phyloP scores from a whole-genome alignment of 2,113 vertebrate species.

The Orthonyx spaldingii region DNA sequence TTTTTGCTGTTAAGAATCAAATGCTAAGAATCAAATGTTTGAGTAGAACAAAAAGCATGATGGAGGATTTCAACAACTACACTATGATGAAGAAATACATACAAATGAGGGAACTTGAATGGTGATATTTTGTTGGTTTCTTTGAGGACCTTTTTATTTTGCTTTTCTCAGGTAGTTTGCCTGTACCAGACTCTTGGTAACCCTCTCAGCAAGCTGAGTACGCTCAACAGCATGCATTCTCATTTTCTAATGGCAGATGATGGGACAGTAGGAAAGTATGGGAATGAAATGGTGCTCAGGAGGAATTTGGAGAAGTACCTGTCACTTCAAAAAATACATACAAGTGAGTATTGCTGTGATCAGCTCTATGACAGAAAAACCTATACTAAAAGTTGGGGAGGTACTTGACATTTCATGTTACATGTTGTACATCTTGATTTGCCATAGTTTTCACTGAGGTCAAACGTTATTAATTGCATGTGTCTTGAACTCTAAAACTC shows the following conservation, averaged over 20 bases:
- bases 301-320: conserved; percentile 87
- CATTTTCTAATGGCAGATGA: conserved; percentile 94
- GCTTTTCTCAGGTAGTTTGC: conserved; percentile 79
- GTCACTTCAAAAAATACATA: conserved; percentile 88
- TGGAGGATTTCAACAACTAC: not conserved
- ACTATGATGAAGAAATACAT: not conserved
- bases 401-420: not conserved
- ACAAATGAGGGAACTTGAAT: not conserved
- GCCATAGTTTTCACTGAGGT: not conserved
- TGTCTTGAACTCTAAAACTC: not conserved
- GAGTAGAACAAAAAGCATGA: not conserved
- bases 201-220: conserved; percentile 87
- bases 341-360: conserved; percentile 73
- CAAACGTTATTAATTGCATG: not conserved
- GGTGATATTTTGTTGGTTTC: not conserved
- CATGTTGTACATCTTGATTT: not conserved
- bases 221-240: conserved; percentile 93
- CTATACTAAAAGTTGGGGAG: not conserved
- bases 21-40: not conserved
- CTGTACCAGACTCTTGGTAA: conserved; percentile 89
- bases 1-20: not conserved
- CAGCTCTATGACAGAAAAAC: not conserved
- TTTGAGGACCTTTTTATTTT: not conserved
- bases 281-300: conserved; percentile 87
- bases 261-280: conserved; percentile 90